Base-by-base conservation (phyloP, 2,888 invertebrate genomes). In the Diarsia brunnea region DNA sequence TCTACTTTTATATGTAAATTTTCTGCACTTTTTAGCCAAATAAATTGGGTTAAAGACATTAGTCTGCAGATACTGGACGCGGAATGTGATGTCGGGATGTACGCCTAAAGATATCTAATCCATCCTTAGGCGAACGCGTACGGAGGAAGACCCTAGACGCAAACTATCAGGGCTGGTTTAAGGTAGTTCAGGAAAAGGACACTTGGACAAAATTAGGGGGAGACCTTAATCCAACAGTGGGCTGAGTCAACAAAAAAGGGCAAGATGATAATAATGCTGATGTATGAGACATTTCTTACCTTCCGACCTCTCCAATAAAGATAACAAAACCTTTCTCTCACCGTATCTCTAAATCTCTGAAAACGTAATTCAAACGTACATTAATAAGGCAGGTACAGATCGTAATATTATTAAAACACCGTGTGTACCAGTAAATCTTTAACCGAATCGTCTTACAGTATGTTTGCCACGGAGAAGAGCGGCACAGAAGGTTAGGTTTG, bases 361-460 rank as follows among this genome's bases (percentile, higher is more conserved):
- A 65, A 76, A 31, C 11, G 2, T 73, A 49, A 69, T 58, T 58
- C 47, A 81, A 79, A 69, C 71, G 63, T 58, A 72, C 68, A 79
- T 84, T 81, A 79, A 65, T 81, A 78, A 64, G 79, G 49, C 64
- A 60, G 63, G 60, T 58, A 84, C 66, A 64, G 24, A 63, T 69
- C 58, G 69, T 84, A 79, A 75, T 80, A 73, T 75, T 63, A 81
- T 72, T 72, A 74, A 67, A 71, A 68, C 67, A 49, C 31, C 10
- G 27, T 51, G 53, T 70, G 73, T 58, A 24, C 68, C 53, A 72
- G 55, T 81, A 86, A 84, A 85, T 83, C 67, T 73, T 75, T 64
- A n/a, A 21, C 27, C 45, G 70, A 71, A 74, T 67, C 47, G 14
- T 49, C 27, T 65, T 60, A 65, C 27, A 76, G 21, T 16, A 16